Conservation (phyloP, 2,888 invertebrate species). For the Erynnis tages region DNA sequence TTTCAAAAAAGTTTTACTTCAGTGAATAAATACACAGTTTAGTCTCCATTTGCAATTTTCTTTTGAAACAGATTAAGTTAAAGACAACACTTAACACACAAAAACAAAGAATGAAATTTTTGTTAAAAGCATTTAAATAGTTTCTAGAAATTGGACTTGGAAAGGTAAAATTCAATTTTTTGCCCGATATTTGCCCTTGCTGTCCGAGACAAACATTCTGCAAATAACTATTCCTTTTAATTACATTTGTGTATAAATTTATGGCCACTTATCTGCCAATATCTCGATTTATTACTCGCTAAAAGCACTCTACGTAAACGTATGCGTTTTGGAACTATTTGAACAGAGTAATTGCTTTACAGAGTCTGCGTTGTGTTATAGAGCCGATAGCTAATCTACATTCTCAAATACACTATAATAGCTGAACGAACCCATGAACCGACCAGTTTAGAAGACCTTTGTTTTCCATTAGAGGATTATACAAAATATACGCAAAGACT, state of each 20-base stretch:
- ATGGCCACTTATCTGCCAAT: constrained; percentile 39
- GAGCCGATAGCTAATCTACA: constrained; percentile 75
- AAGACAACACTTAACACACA: too few relatives aligned
- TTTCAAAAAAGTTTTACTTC: too few relatives aligned
- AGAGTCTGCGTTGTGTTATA: constrained; percentile 52
- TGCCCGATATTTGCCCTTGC: too few relatives aligned
- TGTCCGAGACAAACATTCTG: constrained; percentile 5
- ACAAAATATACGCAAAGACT: neutral
- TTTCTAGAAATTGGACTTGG: too few relatives aligned
- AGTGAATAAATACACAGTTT: too few relatives aligned
- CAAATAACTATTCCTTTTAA: constrained; percentile 5
- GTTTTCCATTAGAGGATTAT: constrained; percentile 29
- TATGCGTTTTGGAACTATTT: constrained; percentile 65
- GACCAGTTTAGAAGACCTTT: constrained; percentile 50
- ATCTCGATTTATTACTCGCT: constrained; percentile 56
- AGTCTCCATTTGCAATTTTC: too few relatives aligned
- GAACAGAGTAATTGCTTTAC: constrained; percentile 66
- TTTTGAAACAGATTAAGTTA: too few relatives aligned
- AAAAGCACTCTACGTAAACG: constrained; percentile 58
- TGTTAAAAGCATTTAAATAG: too few relatives aligned
- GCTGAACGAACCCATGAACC: constrained; percentile 46
- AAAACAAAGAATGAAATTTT: too few relatives aligned
- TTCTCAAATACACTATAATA: constrained; percentile 67
- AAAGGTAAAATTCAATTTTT: too few relatives aligned
- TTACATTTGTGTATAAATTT: constrained; percentile 9